phyloP scores from a whole-genome alignment of 2,888 invertebrate genomes.

The Ctenicera cuprea region DNA sequence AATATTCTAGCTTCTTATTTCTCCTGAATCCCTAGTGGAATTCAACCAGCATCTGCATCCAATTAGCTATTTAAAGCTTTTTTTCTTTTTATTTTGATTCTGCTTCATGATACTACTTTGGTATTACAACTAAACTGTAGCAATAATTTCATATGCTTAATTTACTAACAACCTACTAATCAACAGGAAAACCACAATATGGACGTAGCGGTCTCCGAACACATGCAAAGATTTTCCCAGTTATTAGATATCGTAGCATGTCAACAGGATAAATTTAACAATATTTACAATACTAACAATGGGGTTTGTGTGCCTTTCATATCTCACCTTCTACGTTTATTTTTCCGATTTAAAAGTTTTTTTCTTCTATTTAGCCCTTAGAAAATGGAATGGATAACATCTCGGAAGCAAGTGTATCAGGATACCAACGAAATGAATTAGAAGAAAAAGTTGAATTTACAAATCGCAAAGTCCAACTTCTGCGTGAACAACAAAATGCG shows the following conservation, averaged over 20 bases:
- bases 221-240: constrained; percentile 63
- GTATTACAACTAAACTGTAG: not conserved
- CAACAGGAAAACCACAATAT: constrained; percentile 52
- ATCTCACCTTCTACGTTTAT: not conserved
- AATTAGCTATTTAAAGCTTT: not conserved
- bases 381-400: constrained; percentile 62
- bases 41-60: no score
- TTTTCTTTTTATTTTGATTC: not conserved
- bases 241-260: constrained; percentile 62
- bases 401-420: constrained; percentile 58
- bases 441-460: constrained; percentile 64
- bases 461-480: constrained; percentile 64
- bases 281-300: constrained; percentile 61
- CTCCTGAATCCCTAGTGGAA: no score
- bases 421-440: constrained; percentile 61
- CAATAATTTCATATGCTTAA: not conserved
- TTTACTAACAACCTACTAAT: constrained; percentile 41
- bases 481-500: constrained; percentile 66
- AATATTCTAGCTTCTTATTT: no score
- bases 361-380: constrained; percentile 51
- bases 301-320: constrained; percentile 59
- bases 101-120: not conserved
- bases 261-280: constrained; percentile 61
- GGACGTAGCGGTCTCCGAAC: constrained; percentile 64
- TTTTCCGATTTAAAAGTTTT: constrained; percentile 51